Percentiles rank a stretch among this genome's conserved stretches.
phyloP scores from a whole-genome alignment of 2,113 vertebrate genomes.

The Gymnobelideus leadbeateri region DNA sequence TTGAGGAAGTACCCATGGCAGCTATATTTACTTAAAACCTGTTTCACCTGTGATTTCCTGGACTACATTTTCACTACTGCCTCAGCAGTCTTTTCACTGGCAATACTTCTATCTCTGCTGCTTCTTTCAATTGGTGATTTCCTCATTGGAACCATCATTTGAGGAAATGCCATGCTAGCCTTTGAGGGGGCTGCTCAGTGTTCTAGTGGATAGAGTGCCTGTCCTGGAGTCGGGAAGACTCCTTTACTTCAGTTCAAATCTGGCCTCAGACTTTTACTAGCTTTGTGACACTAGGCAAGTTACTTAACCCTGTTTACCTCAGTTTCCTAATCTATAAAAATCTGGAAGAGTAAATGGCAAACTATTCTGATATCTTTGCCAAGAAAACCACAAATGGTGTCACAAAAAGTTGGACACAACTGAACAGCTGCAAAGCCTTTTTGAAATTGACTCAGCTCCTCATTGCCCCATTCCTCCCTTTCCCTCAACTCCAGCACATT shows the following conservation, averaged over 20 bases:
- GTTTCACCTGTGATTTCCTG: slow-evolving; percentile 41
- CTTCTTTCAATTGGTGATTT: not conserved
- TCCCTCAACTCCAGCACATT: not conserved
- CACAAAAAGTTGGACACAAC: not conserved
- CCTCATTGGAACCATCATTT: not conserved
- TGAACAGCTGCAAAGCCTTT: not conserved
- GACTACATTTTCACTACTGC: not conserved
- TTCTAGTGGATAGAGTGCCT: not conserved
- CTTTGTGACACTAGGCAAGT: not conserved
- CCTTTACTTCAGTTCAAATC: not conserved
- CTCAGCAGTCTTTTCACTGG: not conserved
- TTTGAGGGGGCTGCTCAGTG: not conserved
- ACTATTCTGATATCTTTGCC: not conserved
- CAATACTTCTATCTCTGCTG: not conserved
- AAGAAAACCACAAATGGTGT: not conserved
- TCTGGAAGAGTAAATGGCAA: not conserved
- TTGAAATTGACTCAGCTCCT: not conserved
- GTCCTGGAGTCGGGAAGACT: too few relatives aligned
- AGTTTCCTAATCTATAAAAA: not conserved
- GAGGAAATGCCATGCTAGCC: not conserved
- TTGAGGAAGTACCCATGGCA: not conserved
- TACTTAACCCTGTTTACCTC: not conserved
- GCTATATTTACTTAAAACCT: slow-evolving; percentile 52
- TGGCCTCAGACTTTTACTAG: not conserved
- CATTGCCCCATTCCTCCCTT: not conserved